Evolutionary conservation across 2,888 invertebrate genomes (phyloP).

Genomic region (Lasioglossum figueresi): DNA sequence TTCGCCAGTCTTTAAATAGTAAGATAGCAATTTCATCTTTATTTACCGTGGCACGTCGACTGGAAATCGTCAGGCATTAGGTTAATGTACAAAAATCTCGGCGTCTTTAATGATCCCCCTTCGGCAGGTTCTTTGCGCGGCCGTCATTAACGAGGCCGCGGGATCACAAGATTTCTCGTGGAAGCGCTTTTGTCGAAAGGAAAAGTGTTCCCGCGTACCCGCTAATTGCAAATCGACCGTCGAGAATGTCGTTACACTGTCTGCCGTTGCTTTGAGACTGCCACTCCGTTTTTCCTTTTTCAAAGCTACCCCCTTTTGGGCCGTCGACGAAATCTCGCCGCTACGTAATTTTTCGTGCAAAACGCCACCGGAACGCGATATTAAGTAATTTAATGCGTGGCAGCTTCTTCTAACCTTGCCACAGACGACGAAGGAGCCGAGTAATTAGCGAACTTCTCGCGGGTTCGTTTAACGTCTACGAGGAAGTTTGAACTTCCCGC

Average conservation of each 20-base stretch:
- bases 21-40: conserved; percentile 51
- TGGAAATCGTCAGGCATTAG: conserved; percentile 44
- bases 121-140: conserved; percentile 20
- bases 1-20: conserved; percentile 31
- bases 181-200: conserved; percentile 17
- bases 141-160: conserved; percentile 42
- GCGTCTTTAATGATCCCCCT: conserved; percentile 49
- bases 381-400: conserved; percentile 45
- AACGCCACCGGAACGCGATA: conserved; percentile 16
- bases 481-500: conserved; percentile 20
- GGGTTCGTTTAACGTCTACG: conserved; percentile 35
- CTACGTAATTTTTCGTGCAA: conserved; percentile 26
- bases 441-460: conserved; percentile 51
- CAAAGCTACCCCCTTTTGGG: background rate
- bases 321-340: conserved; percentile 1
- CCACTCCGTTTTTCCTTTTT: background rate
- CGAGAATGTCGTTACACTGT: conserved; percentile 47
- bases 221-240: conserved; percentile 57
- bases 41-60: conserved; percentile 47
- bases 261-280: conserved; percentile 29
- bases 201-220: conserved; percentile 22
- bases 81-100: conserved; percentile 46
- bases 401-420: conserved; percentile 18
- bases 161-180: conserved; percentile 29
- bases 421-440: conserved; percentile 23